Evolutionary conservation across 1,140 invertebrate genomes (phyloP).

Genomic region (Caenorhabditis inopinata): DNA sequence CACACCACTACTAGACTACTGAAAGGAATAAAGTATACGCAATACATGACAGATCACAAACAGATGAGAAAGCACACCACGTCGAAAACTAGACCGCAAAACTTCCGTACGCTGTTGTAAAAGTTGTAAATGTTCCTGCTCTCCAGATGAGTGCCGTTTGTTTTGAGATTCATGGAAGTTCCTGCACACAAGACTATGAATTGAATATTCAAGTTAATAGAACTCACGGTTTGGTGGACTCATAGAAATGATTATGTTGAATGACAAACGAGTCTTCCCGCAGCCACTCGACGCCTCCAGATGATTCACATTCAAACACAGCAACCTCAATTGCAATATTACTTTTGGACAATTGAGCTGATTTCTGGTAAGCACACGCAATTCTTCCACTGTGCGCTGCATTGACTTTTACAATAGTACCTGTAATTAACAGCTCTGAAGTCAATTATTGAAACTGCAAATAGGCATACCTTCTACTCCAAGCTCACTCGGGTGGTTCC

Average conservation of each 20-base stretch:
- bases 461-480: constrained; percentile 64
- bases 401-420: constrained; percentile 49
- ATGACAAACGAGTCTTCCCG: constrained; percentile 80
- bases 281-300: constrained; percentile 94
- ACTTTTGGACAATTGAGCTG: neutral
- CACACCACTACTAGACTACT: neutral
- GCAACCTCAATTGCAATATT: constrained; percentile 80
- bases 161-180: neutral
- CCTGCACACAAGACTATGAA: no score
- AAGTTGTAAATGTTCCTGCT: neutral
- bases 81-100: constrained; percentile 28
- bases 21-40: neutral
- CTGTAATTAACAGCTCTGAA: no score
- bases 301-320: constrained; percentile 99
- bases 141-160: neutral
- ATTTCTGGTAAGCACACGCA: constrained; percentile 84
- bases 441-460: no score
- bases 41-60: neutral
- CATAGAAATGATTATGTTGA: constrained; percentile 17
- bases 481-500: constrained; percentile 55
- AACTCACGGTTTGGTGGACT: neutral
- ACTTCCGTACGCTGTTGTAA: constrained; percentile 27
- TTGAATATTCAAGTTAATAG: neutral
- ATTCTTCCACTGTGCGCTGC: constrained; percentile 94
- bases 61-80: constrained; percentile 31